Base-by-base conservation (phyloP, 2,888 invertebrate species). In the Dicyrtoma fusca region DNA sequence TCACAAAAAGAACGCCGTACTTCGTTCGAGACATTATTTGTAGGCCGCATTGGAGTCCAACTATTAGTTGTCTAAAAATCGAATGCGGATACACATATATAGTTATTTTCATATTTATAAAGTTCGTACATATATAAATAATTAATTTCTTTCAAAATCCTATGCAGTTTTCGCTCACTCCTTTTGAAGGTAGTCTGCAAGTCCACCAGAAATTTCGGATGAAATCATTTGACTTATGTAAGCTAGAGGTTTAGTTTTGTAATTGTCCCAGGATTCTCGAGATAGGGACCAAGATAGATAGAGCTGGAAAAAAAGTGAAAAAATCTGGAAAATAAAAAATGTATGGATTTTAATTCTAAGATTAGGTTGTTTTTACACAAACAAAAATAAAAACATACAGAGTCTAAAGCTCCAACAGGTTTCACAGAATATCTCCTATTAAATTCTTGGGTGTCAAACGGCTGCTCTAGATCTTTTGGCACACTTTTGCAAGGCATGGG, bases 321-420 rank as follows among this genome's bases (percentile, higher is more conserved):
- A 17, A 5, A 49, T 5, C 5, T 8, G 5, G 3, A 49, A 5
- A 49, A 53, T 53, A 17, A 53, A 53, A 19, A 53, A 14, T 17
- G 2, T 4, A 3, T 21, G 21, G 19, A 34, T 34, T 34, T 34
- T 34, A 34, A 8, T 34, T 34, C 8, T 34, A 34, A 34, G 34
- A n/a, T n/a, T n/a, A n/a, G n/a, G n/a, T n/a, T n/a, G n/a, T n/a
- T n/a, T n/a, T 34, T 34, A n/a, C n/a, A n/a, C n/a, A n/a, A n/a
- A n/a, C n/a, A n/a, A n/a, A n/a, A n/a, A 8, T 34, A 5, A 34
- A 8, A 25, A 25, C 11, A n/a, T 26, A 69, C 69, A 1, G 49
- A n/a, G 17, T 69, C 69, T 17, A 69, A 23, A 17, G 69, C 59
- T 47, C 69, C 69, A 13, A 70, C 62, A 19, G 62, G 62, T 53